phyloP scores from a whole-genome alignment of 2,888 invertebrate species.

The Empis livida region DNA sequence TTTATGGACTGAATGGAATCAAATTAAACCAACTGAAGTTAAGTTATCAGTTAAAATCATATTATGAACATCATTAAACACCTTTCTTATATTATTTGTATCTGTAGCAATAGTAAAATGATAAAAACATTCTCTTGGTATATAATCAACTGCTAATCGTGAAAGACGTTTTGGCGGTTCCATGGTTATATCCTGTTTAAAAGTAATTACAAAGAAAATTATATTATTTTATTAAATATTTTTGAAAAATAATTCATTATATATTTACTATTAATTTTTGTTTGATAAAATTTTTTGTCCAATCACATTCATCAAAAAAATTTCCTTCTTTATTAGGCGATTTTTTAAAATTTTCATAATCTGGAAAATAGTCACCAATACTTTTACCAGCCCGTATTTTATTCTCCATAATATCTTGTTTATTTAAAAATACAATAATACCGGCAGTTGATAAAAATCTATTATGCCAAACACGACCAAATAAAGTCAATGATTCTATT shows the following conservation, averaged over 20 bases:
- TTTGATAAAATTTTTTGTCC: constrained; percentile 52
- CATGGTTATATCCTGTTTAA: constrained; percentile 44
- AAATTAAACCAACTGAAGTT: constrained; percentile 34
- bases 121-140: constrained; percentile 49
- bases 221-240: not conserved
- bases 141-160: constrained; percentile 28
- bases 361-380: constrained; percentile 53
- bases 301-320: constrained; percentile 48
- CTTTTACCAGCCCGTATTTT: constrained; percentile 55
- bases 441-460: constrained; percentile 58
- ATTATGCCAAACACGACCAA: constrained; percentile 64
- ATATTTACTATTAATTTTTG: constrained; percentile 48
- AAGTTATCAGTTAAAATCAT: constrained; percentile 44
- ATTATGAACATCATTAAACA: constrained; percentile 60
- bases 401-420: constrained; percentile 60
- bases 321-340: constrained; percentile 33
- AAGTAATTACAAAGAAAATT: constrained; percentile 1
- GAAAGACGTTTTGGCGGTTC: constrained; percentile 36
- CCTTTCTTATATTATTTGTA: constrained; percentile 56
- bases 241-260: not conserved
- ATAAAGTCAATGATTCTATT: constrained; percentile 55
- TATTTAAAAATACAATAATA: constrained; percentile 69
- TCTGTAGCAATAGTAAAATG: constrained; percentile 66
- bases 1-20: not conserved
- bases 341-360: constrained; percentile 43